Base-by-base conservation (phyloP, 2,797 vertebrate species). In the Alectoris magna region DNA sequence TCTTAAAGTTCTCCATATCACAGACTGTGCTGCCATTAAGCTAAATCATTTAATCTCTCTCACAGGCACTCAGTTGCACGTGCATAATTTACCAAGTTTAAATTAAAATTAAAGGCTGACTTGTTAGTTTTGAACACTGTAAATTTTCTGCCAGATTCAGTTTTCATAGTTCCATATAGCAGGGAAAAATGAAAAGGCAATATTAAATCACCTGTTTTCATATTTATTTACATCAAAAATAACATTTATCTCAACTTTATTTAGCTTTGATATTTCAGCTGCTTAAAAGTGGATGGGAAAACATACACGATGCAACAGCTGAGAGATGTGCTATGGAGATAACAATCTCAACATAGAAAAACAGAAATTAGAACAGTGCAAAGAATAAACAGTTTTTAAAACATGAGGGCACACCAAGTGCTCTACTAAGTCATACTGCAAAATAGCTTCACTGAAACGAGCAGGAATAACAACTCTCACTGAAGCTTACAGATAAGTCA, bases 191-290 rank as follows among this genome's bases (percentile, higher is more conserved):
- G 38, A 91, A 80, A 81, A 11, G 16, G 14, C 23, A 74, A 41
- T 66, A 72, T 82, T 84, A 86, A 95, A 94, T 90, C 91, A 41
- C 71, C 79, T 75, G 59, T 67, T 90, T 67, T 90, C 29, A 58
- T 22, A 15, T 75, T 80, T 80, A 39, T 46, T 91, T 90, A 77
- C 12, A 79, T 75, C 19, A 88, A 17, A 63, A 8, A 12, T 22
- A 90, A 58, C 8, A 69, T 66, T 91, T 87, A 85, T 49, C 43
- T 95, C 64, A 76, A 64, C 10, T 80, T 92, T 89, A 75, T 73
- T 67, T 48, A 79, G 26, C 43, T 83, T 8, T 68, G 43, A 58
- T n/a, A 86, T 38, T 34, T 83, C 60, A 82, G 8, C 27, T 64
- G 27, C 24, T 66, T 88, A 49, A 23, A 84, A 74, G 16, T 14